Conservation (phyloP, 2,113 vertebrate genomes). For the Martes martes region DNA sequence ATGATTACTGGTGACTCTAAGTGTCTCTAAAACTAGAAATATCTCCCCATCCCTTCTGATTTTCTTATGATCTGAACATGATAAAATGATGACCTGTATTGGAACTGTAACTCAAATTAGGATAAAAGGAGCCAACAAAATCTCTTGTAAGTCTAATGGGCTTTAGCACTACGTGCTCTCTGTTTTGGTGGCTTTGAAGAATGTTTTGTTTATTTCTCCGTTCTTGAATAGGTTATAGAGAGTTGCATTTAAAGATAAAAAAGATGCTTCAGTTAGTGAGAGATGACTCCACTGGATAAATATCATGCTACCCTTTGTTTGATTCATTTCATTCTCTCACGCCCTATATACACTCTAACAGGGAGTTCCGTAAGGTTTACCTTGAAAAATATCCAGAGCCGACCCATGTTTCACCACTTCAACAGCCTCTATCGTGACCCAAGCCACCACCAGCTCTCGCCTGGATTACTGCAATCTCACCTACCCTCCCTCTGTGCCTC, state of each 20-base stretch:
- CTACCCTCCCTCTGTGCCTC: background rate
- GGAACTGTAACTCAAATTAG: background rate
- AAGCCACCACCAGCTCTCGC: background rate
- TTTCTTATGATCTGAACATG: background rate
- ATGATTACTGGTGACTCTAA: background rate
- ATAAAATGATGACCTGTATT: background rate
- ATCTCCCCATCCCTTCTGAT: background rate
- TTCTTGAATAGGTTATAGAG: background rate
- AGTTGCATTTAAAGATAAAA: background rate
- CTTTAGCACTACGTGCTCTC: background rate
- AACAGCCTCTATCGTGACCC: background rate
- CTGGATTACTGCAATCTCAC: background rate
- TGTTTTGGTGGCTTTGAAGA: background rate
- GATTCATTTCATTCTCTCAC: background rate
- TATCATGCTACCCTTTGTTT: background rate
- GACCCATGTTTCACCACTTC: background rate
- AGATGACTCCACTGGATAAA: background rate
- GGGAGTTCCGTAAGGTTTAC: background rate
- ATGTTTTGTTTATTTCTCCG: background rate
- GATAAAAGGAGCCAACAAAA: background rate
- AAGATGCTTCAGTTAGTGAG: background rate
- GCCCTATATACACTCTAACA: background rate
- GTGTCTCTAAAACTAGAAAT: background rate
- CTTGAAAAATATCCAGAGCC: background rate
- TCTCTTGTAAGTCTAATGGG: background rate